phyloP scores from a whole-genome alignment of 2,113 vertebrate genomes.

The Vulpes vulpes region DNA sequence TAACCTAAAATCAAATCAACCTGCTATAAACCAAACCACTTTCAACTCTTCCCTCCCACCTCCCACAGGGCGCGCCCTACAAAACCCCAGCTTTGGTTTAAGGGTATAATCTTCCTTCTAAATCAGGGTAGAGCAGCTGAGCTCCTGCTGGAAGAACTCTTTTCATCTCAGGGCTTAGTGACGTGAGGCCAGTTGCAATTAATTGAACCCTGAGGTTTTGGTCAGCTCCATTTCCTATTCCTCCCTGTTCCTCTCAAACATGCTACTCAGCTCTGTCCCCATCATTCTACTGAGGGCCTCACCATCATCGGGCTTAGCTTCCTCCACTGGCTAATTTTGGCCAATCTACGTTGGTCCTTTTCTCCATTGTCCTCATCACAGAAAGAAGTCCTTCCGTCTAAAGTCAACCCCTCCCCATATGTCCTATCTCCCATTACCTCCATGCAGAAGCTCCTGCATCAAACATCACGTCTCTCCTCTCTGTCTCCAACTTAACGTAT shows the following conservation, averaged over 20 bases:
- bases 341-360: not conserved
- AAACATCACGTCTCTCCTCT: not conserved
- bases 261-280: not conserved
- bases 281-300: not conserved
- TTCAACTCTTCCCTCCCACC: not conserved
- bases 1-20: conserved; percentile 9
- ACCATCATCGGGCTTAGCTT: not conserved
- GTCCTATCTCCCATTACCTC: not conserved
- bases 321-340: not conserved
- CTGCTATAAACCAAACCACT: not conserved
- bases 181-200: not conserved
- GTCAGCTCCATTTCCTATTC: not conserved
- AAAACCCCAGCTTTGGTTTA: not conserved
- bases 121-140: not conserved
- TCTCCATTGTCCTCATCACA: not conserved
- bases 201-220: not conserved
- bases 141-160: not conserved
- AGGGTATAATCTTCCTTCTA: not conserved
- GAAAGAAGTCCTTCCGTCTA: not conserved
- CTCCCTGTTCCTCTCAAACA: not conserved
- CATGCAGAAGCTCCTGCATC: not conserved
- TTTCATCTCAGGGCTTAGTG: not conserved
- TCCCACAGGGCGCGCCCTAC: not conserved
- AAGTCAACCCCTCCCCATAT: not conserved
- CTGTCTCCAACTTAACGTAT: not conserved